Conservation (phyloP, 92 coral and sea anemone species). For the Bergia sp. region DNA sequence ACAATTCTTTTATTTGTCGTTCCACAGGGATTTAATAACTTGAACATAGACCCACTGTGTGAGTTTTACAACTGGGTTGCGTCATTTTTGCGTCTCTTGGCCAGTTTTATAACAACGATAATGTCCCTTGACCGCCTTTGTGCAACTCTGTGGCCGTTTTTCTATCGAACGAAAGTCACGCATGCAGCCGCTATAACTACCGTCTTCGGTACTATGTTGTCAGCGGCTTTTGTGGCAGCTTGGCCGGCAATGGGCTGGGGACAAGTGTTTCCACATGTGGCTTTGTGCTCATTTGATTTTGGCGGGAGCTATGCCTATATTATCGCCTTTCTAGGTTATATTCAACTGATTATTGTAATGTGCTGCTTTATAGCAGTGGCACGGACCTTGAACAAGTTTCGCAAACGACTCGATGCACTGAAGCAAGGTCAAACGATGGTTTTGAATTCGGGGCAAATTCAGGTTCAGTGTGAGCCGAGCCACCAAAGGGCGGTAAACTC, state of each 20-base stretch:
- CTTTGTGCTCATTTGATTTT: constrained; percentile 62
- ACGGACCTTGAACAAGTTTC: constrained; percentile 40
- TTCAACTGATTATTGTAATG: constrained; percentile 52
- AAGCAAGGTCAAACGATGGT: constrained; percentile 45
- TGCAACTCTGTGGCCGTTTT: constrained; percentile 50
- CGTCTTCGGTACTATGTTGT: constrained; percentile 35
- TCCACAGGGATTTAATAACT: constrained; percentile 41
- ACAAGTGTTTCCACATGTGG: constrained; percentile 45
- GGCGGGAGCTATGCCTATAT: constrained; percentile 54
- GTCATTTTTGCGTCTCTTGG: constrained; percentile 54
- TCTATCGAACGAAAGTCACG: constrained; percentile 60
- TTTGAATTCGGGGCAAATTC: constrained; percentile 45
- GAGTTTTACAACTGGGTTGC: constrained; percentile 63
- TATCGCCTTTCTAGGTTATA: constrained; percentile 56
- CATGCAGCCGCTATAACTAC: background rate
- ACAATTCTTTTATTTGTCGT: constrained; percentile 34
- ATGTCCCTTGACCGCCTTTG: constrained; percentile 55
- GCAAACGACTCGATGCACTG: constrained; percentile 31
- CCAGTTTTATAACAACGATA: constrained; percentile 54
- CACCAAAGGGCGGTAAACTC: background rate
- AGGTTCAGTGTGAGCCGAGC: constrained; percentile 16
- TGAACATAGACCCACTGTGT: constrained; percentile 34
- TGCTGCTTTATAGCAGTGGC: constrained; percentile 58
- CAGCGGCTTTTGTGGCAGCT: constrained; percentile 60
- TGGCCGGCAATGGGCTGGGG: constrained; percentile 71